A percentile compares a stretch with the other conserved stretches of the same genome.
Evolutionary conservation across 2,113 vertebrate species (phyloP).

Genomic region (Bucco capensis): DNA sequence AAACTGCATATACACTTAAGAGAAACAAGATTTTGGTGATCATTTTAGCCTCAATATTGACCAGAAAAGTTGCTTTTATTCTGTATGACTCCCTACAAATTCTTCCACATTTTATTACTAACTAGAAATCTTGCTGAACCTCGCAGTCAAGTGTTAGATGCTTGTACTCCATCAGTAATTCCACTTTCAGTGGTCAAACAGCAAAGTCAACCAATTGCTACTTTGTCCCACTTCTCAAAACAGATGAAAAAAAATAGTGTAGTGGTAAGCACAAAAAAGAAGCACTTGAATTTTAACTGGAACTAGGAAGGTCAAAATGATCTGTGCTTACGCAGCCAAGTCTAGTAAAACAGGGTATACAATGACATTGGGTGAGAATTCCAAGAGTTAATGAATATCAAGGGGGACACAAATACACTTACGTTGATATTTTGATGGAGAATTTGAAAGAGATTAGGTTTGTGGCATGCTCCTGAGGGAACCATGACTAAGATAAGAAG

Average conservation of each 20-base stretch:
- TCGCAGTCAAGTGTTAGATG: not conserved
- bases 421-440: slow-evolving; percentile 30
- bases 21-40: not conserved
- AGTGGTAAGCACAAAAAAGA: slow-evolving; percentile 9
- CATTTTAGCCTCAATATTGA: not conserved
- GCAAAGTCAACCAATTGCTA: slow-evolving; percentile 36
- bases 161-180: not conserved
- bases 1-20: not conserved
- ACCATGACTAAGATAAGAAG: slow-evolving; percentile 15
- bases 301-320: slow-evolving; percentile 26
- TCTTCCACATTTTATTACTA: not conserved
- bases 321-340: not conserved
- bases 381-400: slow-evolving; percentile 42
- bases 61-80: not conserved
- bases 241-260: not conserved
- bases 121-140: not conserved
- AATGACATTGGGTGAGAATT: slow-evolving; percentile 6
- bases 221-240: slow-evolving; percentile 29
- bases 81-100: not conserved
- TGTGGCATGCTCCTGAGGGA: not conserved
- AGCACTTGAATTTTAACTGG: slow-evolving; percentile 20
- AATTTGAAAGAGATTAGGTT: slow-evolving; percentile 49
- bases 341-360: not conserved
- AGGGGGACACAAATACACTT: slow-evolving; percentile 34
- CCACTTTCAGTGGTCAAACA: not conserved